Conservation (phyloP, 2,888 invertebrate genomes). For the Lottia scabra region DNA sequence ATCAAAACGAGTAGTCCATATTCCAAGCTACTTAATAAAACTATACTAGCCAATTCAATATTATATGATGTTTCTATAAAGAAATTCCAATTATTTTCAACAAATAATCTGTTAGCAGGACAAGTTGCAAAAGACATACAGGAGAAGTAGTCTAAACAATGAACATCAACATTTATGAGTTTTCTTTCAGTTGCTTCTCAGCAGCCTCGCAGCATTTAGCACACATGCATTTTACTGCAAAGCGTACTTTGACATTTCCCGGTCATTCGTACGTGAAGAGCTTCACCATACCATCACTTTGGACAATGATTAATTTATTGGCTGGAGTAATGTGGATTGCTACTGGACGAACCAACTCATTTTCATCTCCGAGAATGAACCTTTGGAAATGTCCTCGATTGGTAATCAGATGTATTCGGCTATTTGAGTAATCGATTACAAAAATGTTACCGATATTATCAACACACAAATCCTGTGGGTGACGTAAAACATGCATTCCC, state of each 20-base stretch:
- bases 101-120: too few relatives aligned
- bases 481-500: slow-evolving; percentile 40
- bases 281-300: slow-evolving; percentile 60
- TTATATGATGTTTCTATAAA: too few relatives aligned
- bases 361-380: slow-evolving; percentile 48
- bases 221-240: slow-evolving; percentile 9
- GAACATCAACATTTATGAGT: neutral
- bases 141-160: neutral
- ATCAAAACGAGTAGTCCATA: too few relatives aligned
- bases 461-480: slow-evolving; percentile 52
- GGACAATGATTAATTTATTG: slow-evolving; percentile 54
- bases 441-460: slow-evolving; percentile 56
- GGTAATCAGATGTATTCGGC: slow-evolving; percentile 50
- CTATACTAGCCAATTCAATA: too few relatives aligned
- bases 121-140: too few relatives aligned
- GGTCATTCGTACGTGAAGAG: slow-evolving; percentile 51
- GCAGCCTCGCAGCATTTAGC: neutral
- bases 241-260: slow-evolving; percentile 26
- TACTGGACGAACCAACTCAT: slow-evolving; percentile 50
- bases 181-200: neutral
- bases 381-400: slow-evolving; percentile 52
- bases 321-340: slow-evolving; percentile 50
- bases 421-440: slow-evolving; percentile 52
- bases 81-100: too few relatives aligned
- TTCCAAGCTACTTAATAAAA: too few relatives aligned